phyloP scores from a whole-genome alignment of 2,888 invertebrate species.

The Pediacus dermestoides region DNA sequence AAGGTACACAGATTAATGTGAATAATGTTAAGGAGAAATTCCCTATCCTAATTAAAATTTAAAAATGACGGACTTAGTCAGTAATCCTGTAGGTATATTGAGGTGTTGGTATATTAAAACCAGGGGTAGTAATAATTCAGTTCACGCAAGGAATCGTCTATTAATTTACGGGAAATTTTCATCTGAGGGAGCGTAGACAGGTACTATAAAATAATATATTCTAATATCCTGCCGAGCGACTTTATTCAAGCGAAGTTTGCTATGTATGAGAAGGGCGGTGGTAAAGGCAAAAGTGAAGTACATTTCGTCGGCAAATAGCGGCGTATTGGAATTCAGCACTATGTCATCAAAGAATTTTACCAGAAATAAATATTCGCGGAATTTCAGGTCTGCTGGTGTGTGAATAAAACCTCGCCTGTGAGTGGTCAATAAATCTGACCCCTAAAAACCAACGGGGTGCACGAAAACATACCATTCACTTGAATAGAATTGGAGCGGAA shows the following conservation, averaged over 20 bases:
- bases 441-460: slow-evolving; percentile 25
- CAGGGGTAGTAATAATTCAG: slow-evolving; percentile 12
- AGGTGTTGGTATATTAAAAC: slow-evolving; percentile 11
- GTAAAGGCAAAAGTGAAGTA: no score
- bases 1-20: no score
- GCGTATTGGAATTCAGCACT: slow-evolving; percentile 21
- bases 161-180: slow-evolving; percentile 13
- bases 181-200: slow-evolving; percentile 2
- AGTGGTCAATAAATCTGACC: slow-evolving; percentile 35
- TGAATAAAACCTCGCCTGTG: slow-evolving; percentile 27
- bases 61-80: no score
- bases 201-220: slow-evolving; percentile 24
- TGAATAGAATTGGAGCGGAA: slow-evolving; percentile 17
- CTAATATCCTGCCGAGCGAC: slow-evolving; percentile 22
- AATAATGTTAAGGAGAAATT: no score
- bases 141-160: slow-evolving; percentile 16
- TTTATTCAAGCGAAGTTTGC: slow-evolving; percentile 22
- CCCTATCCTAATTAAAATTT: no score
- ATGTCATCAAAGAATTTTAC: slow-evolving; percentile 27
- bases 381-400: slow-evolving; percentile 21
- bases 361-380: slow-evolving; percentile 28
- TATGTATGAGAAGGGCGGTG: background rate
- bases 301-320: no score
- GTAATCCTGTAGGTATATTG: no score
- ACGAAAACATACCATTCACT: slow-evolving; percentile 21